Percentiles rank a stretch among this genome's conserved stretches.
These are phyloP conservation scores for Loripinus fragilis DNA, from an alignment of 2,888 invertebrate genomes.

Conservation along the genomic window DNA sequence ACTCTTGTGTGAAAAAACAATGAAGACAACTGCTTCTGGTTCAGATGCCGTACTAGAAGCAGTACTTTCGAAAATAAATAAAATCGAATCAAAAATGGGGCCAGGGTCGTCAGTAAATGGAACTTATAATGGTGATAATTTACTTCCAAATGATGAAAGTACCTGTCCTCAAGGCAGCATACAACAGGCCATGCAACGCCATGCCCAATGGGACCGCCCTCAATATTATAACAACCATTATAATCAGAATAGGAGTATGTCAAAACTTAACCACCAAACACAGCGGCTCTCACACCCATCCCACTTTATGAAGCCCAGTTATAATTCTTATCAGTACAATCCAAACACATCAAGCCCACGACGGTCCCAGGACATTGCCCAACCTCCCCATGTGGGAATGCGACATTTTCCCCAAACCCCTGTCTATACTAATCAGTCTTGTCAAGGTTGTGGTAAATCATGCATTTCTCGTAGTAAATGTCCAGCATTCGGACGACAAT, in stretches of 20 bases:
- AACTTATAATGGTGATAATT: not conserved
- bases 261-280: too few species aligned
- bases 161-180: not conserved
- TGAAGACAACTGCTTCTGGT: not conserved
- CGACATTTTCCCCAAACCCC: too few species aligned
- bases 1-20: not conserved
- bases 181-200: not conserved
- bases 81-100: not conserved
- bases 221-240: not conserved
- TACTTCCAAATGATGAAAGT: not conserved
- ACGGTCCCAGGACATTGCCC: too few species aligned
- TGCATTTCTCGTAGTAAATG: not conserved
- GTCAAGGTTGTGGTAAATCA: not conserved
- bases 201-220: not conserved
- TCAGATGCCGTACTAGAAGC: not conserved
- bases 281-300: too few species aligned
- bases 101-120: not conserved
- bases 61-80: not conserved
- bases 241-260: too few species aligned
- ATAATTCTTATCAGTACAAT: too few species aligned
- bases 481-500: not conserved
- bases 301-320: too few species aligned
- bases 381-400: too few species aligned
- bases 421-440: not conserved
- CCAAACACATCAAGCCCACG: too few species aligned